phyloP scores from a whole-genome alignment of 2,797 vertebrate species.

The Mareca penelope region DNA sequence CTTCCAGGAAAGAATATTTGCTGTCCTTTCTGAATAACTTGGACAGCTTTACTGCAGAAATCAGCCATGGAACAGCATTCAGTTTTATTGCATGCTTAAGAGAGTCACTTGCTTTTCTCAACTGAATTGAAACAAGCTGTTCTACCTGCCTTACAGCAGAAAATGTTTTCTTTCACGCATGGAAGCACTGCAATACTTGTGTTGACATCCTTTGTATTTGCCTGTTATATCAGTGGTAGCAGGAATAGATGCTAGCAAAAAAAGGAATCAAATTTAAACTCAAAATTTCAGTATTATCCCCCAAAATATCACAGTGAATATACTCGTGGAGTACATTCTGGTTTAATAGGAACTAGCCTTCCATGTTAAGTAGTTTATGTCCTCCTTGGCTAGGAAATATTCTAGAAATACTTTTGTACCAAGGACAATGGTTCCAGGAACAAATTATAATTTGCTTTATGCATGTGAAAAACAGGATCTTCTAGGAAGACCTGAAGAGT shows the following conservation, averaged over 20 bases:
- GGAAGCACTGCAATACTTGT: not conserved
- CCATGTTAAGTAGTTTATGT: not conserved
- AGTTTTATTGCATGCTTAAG: not conserved
- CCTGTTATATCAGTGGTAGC: not conserved
- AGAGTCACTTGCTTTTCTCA: not conserved
- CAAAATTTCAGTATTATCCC: not conserved
- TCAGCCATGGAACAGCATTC: not conserved
- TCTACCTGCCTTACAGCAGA: not conserved
- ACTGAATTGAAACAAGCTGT: slow-evolving; percentile 1
- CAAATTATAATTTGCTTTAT: not conserved
- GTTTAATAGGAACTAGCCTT: not conserved
- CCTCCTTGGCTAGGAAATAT: not conserved
- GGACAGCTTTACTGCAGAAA: slow-evolving; percentile 4
- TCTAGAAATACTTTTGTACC: not conserved
- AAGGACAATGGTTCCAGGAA: not conserved
- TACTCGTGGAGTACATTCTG: not conserved
- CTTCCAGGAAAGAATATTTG: not conserved
- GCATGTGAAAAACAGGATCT: not conserved
- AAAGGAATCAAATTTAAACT: not conserved
- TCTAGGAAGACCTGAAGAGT: not conserved
- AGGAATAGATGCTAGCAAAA: not conserved
- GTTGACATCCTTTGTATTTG: not conserved
- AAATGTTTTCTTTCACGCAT: not conserved
- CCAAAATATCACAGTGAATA: not conserved
- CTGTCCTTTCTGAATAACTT: not conserved